Conservation (phyloP, 2,113 vertebrate genomes). For the Elephantulus edwardii region DNA sequence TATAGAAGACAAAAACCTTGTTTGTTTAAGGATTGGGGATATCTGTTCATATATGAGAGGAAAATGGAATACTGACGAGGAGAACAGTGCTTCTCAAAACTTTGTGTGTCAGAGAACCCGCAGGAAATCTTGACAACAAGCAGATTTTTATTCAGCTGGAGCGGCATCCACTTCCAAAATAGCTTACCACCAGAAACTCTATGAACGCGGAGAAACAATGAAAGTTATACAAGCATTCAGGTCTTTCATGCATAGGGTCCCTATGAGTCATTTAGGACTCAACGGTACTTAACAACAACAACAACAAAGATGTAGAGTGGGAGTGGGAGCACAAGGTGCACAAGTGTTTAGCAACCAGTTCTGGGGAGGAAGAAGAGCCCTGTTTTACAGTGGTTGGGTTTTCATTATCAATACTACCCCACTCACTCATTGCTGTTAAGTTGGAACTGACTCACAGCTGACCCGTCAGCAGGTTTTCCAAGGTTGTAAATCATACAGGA, state of each 20-base stretch:
- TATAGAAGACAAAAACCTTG: background rate
- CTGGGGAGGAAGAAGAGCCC: background rate
- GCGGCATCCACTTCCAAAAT: too few relatives aligned
- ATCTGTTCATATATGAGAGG: background rate
- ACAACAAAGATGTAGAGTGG: too few relatives aligned
- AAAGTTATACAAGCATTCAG: too few relatives aligned
- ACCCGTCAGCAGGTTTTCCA: too few relatives aligned
- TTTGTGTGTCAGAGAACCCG: background rate
- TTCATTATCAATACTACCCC: background rate
- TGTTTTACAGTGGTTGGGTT: background rate
- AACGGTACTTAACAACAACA: too few relatives aligned
- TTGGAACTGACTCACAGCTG: too few relatives aligned
- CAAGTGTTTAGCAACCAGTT: background rate
- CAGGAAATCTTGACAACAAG: conserved; percentile 16
- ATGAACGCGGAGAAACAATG: too few relatives aligned
- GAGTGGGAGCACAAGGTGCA: background rate
- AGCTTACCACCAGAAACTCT: too few relatives aligned
- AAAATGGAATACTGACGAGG: background rate
- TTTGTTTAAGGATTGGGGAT: background rate
- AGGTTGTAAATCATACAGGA: too few relatives aligned
- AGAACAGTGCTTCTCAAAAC: background rate
- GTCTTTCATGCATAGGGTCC: too few relatives aligned
- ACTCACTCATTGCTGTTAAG: too few relatives aligned
- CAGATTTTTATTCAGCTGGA: background rate
- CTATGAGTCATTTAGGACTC: too few relatives aligned